Percentiles rank a stretch among this genome's conserved stretches.
Conservation (phyloP, 2,888 invertebrate species). For the Cephus pulcher region DNA sequence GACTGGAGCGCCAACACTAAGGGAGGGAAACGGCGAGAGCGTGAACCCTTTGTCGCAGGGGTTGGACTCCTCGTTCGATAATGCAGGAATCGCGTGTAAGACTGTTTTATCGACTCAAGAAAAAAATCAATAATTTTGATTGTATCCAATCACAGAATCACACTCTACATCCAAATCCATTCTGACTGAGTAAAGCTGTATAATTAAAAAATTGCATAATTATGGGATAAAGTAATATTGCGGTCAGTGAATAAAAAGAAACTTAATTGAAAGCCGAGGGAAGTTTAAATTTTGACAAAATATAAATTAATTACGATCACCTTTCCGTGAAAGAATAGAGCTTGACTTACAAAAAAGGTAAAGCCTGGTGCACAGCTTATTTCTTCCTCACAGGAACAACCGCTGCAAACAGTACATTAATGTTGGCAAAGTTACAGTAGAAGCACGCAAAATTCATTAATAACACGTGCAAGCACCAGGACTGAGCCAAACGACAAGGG, state of each 20-base stretch:
- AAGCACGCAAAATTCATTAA: background rate
- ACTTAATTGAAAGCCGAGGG: background rate
- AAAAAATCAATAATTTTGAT: background rate
- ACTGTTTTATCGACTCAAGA: background rate
- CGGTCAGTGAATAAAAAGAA: background rate
- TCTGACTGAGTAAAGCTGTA: background rate
- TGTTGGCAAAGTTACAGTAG: background rate
- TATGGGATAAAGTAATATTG: background rate
- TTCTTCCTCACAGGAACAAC: background rate
- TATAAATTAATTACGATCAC: background rate
- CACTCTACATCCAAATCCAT: background rate
- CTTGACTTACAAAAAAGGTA: background rate
- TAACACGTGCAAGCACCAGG: background rate
- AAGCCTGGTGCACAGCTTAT: background rate
- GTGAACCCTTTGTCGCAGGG: constrained; percentile 34
- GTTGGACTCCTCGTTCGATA: background rate
- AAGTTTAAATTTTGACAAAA: background rate
- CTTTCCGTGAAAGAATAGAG: background rate
- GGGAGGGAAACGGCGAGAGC: constrained; percentile 47
- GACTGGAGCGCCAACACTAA: constrained; percentile 54
- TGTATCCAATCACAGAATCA: background rate
- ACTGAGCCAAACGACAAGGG: background rate
- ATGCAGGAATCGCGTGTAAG: background rate
- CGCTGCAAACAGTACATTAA: background rate
- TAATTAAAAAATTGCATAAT: background rate